Evolutionary conservation across 2,797 vertebrate genomes (phyloP), one percentile per base, ranked within the genome.

Genomic region (Eupleurogrammus muticus): DNA sequence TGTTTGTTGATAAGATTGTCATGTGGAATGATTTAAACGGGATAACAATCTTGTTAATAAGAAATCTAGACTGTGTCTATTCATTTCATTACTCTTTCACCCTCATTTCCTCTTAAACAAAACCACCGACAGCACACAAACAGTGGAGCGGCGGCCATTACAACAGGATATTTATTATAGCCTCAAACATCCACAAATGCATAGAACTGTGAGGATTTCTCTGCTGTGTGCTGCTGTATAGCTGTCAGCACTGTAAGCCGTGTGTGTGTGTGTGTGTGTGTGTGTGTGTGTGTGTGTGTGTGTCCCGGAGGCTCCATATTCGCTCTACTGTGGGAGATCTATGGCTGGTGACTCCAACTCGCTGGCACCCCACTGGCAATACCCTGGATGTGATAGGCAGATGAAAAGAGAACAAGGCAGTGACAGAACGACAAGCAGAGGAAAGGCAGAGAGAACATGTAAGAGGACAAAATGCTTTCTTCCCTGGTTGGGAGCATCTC

Each of bases 401-500:
- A 90, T 89, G 84, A 92, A 90, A 89, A 69, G 74, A 79, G 83
- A 89, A 84, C 80, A 86, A 87, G 88, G 83, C 82, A 77, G 84
- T 83, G 85, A 86, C 81, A 87, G 88, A 88, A 81, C 66, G 77
- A 80, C 80, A 76, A 85, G 87, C 81, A 60, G 85, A 82, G 79
- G 66, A 87, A 79, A 88, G 87, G 84, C 87, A 86, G 83, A 71
- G 87, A 77, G 75, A 90, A 90, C 90, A 89, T 90, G 83, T 83
- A 87, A 92, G 28, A 83, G 81, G 83, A 90, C 87, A 87, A 93
- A 91, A 90, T 84, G 85, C 86, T 90, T 88, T 87, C 85, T 89
- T 91, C 87, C 87, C 82, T 62, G 73, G 75, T 86, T 89, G 84
- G 85, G 75, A 87, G 86, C 77, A 81, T 90, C 89, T 90, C 78